Conservation (phyloP, 2,797 vertebrate species). For the Coregonus ussuriensis region DNA sequence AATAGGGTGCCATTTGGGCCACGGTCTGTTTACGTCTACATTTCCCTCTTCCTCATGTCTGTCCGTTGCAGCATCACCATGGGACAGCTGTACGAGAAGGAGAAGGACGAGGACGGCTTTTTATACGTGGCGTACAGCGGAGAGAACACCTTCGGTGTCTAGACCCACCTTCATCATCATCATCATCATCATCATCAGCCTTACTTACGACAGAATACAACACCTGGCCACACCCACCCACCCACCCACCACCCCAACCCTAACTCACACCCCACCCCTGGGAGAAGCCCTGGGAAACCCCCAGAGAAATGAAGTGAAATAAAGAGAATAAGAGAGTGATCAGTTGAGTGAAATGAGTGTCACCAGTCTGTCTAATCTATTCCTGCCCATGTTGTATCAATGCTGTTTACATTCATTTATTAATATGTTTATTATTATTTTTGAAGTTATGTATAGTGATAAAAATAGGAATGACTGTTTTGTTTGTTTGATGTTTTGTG, state of each 20-base stretch:
- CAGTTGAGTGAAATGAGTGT: slow-evolving; percentile 34
- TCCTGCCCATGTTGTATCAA: slow-evolving; percentile 42
- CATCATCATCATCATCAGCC: too few relatives aligned
- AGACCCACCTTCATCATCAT: too few relatives aligned
- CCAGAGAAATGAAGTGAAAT: slow-evolving; percentile 38
- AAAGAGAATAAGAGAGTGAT: slow-evolving; percentile 35
- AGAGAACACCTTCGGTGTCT: too few relatives aligned
- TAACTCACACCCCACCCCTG: slow-evolving; percentile 25
- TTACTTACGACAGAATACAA: too few relatives aligned
- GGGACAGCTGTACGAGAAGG: too few relatives aligned
- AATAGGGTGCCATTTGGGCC: too few relatives aligned
- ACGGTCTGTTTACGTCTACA: too few relatives aligned
- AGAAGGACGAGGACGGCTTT: too few relatives aligned
- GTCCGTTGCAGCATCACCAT: too few relatives aligned
- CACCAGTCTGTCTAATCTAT: slow-evolving; percentile 35
- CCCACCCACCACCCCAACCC: slow-evolving; percentile 27
- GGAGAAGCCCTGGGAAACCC: slow-evolving; percentile 38
- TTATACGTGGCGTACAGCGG: too few relatives aligned
- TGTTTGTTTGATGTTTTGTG: too few relatives aligned
- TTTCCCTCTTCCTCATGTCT: too few relatives aligned
- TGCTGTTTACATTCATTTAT: slow-evolving; percentile 40
- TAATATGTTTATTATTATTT: slow-evolving; percentile 8
- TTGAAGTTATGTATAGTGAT: slow-evolving; percentile 42
- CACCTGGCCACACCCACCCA: slow-evolving; percentile 15
- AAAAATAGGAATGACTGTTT: slow-evolving; percentile 32